phyloP scores from a whole-genome alignment of 2,888 invertebrate genomes.

The Eubasilissa splendida region DNA sequence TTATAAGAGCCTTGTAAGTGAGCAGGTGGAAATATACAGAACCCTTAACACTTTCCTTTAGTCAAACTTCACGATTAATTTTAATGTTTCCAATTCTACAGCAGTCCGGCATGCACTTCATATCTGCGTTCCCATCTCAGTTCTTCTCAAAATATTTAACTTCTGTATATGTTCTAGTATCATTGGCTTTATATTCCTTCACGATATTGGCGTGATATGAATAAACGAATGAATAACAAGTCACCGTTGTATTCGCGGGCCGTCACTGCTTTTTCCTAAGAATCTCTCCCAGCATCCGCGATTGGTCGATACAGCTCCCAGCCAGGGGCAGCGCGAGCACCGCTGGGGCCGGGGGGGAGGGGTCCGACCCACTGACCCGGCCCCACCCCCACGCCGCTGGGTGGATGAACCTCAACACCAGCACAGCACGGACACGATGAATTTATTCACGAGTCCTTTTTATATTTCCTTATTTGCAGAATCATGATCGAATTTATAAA shows the following conservation, averaged over 20 bases:
- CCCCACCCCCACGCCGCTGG: constrained; percentile 63
- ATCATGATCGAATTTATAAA: background rate
- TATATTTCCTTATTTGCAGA: no score
- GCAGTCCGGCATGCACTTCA: no score
- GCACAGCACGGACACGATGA: constrained; percentile 2
- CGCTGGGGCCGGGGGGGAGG: constrained; percentile 63
- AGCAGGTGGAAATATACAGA: no score
- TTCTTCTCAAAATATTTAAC: background rate
- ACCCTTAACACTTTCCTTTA: no score
- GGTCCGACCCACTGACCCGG: constrained; percentile 78
- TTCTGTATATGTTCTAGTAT: background rate
- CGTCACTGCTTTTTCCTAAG: constrained; percentile 59
- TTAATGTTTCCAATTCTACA: no score
- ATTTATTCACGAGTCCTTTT: background rate
- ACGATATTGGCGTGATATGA: no score
- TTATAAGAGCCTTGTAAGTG: no score
- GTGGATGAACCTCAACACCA: constrained; percentile 19
- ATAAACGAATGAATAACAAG: background rate
- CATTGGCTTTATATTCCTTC: no score
- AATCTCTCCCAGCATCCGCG: constrained; percentile 64
- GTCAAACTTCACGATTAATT: no score
- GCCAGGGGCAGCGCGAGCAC: constrained; percentile 63
- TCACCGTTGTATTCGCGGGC: background rate
- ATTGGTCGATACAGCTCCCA: constrained; percentile 73
- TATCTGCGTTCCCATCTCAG: no score